A percentile compares a stretch with the other conserved stretches of the same genome.
Evolutionary conservation across 2,797 vertebrate species (phyloP).

Genomic region (Thunnus albacares): DNA sequence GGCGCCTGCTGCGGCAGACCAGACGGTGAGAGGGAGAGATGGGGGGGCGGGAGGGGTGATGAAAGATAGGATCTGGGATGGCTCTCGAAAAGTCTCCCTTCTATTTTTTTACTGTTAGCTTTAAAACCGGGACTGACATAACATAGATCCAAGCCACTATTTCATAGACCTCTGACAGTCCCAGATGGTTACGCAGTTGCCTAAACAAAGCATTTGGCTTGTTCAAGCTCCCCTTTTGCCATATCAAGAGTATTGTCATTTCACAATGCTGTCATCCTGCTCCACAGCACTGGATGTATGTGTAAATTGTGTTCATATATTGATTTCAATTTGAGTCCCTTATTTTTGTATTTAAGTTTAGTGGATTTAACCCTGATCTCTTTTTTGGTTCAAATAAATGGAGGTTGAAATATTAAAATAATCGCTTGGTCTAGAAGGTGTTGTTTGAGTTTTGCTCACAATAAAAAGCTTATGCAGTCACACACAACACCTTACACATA

Average conservation of each 20-base stretch:
- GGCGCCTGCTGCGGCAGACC: constrained; percentile 77
- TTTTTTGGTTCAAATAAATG: constrained; percentile 82
- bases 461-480: constrained; percentile 10
- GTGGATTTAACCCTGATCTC: constrained; percentile 79
- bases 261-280: constrained; percentile 81
- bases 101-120: constrained; percentile 86
- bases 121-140: constrained; percentile 76
- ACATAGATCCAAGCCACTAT: constrained; percentile 73
- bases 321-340: constrained; percentile 81
- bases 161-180: constrained; percentile 64
- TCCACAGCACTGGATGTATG: constrained; percentile 80
- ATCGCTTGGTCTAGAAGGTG: constrained; percentile 67
- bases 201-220: constrained; percentile 77
- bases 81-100: constrained; percentile 77
- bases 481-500: constrained; percentile 7
- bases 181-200: constrained; percentile 73
- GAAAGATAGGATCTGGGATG: constrained; percentile 71
- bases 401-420: constrained; percentile 82
- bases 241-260: constrained; percentile 78
- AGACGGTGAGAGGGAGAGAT: constrained; percentile 56
- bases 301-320: constrained; percentile 80
- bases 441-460: constrained; percentile 61
- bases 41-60: constrained; percentile 3
- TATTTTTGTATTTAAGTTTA: constrained; percentile 87
- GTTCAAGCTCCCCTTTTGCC: constrained; percentile 74